Conservation (phyloP, 2,888 invertebrate species). For the Itoplectis maculator region DNA sequence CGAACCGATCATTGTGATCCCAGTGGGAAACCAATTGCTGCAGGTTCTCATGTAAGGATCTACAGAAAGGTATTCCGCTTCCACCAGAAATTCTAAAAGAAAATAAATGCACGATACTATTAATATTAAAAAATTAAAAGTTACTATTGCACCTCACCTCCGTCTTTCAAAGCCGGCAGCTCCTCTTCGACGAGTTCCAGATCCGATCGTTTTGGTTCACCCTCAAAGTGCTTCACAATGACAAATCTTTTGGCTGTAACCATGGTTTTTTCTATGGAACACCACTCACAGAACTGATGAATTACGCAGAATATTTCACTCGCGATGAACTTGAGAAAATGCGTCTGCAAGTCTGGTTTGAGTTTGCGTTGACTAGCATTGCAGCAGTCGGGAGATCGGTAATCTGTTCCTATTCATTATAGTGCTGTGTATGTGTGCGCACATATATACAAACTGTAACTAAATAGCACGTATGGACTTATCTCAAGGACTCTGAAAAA, state of each 20-base stretch:
- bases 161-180: constrained; percentile 88
- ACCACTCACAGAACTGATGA: background rate
- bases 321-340: background rate
- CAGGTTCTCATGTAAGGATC: constrained; percentile 91
- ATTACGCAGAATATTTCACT: background rate
- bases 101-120: no score
- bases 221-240: constrained; percentile 88
- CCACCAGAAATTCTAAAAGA: constrained; percentile 87
- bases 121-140: no score
- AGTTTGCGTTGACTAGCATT: background rate
- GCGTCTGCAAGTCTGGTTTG: no score
- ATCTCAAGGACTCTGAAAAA: background rate
- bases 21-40: constrained; percentile 85
- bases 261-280: constrained; percentile 80
- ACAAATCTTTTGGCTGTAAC: constrained; percentile 88
- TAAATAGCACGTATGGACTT: background rate
- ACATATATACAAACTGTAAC: background rate
- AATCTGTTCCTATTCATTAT: background rate
- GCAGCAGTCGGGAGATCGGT: constrained; percentile 5
- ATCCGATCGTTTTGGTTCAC: constrained; percentile 88
- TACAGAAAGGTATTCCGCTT: constrained; percentile 89
- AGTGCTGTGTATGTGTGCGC: no score
- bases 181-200: constrained; percentile 89
- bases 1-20: constrained; percentile 89
- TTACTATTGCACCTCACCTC: constrained; percentile 85